Evolutionary conservation across 2,113 vertebrate genomes (phyloP).

Genomic region (Desmodus rotundus): DNA sequence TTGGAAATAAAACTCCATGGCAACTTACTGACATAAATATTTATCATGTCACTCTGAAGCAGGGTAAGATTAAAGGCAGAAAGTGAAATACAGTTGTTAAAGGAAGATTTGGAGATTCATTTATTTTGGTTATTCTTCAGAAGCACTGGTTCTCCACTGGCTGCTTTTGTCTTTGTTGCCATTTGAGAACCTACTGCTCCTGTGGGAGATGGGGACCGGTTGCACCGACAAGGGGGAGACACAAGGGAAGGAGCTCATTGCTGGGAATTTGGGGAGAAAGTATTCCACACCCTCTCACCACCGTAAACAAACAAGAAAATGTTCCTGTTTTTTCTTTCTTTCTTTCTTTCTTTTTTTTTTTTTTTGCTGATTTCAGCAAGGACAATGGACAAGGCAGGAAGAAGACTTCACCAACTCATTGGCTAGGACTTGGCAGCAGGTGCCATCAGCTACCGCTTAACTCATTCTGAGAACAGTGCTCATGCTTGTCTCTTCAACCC

Average conservation of each 20-base stretch:
- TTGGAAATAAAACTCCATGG: neutral
- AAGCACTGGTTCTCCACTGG: neutral
- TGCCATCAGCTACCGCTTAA: neutral
- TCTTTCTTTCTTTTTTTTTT: too few species aligned
- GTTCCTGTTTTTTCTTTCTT: neutral
- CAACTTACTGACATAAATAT: neutral
- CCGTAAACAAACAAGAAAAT: neutral
- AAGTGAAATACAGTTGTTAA: neutral
- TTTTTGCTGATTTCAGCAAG: neutral
- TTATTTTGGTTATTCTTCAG: neutral
- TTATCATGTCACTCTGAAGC: neutral
- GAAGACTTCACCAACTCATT: neutral
- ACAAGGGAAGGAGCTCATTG: neutral
- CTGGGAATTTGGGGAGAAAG: neutral
- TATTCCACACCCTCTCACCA: neutral
- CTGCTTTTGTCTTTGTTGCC: neutral
- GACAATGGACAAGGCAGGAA: neutral
- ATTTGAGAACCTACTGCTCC: neutral
- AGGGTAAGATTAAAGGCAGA: neutral
- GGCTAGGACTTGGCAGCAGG: neutral
- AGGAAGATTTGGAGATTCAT: neutral
- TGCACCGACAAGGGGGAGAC: neutral
- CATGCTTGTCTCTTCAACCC: neutral
- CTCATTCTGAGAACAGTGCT: neutral
- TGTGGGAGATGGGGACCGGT: neutral